These are phyloP conservation scores for Drosophila melanica DNA, from an alignment of 1,140 invertebrate species.

Conservation along the genomic window DNA sequence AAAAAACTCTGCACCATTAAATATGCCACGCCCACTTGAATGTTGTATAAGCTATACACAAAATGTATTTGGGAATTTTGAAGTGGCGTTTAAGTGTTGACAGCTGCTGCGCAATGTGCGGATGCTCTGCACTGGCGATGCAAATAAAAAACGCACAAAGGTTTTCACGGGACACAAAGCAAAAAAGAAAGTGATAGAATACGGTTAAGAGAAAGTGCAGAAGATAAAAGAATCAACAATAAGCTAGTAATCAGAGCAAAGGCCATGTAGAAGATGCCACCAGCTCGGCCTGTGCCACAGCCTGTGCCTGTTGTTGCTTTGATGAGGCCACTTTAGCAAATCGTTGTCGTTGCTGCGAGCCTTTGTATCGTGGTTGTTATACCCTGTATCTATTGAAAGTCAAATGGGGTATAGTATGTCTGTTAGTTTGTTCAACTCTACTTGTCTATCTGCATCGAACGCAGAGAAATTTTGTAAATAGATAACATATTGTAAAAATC, in stretches of 20 bases:
- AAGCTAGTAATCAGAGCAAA: constrained; percentile 43
- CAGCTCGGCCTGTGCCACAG: not conserved
- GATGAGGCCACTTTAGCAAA: constrained; percentile 77
- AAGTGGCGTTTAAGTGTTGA: constrained; percentile 30
- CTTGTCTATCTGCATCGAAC: too few relatives aligned
- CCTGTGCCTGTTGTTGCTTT: constrained; percentile 73
- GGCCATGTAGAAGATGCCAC: constrained; percentile 25
- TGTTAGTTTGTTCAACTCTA: too few relatives aligned
- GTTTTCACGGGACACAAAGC: constrained; percentile 13
- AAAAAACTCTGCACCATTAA: constrained; percentile 54
- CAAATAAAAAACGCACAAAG: constrained; percentile 43
- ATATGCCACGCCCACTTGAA: constrained; percentile 17
- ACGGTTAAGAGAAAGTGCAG: constrained; percentile 3
- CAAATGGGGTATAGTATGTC: not conserved
- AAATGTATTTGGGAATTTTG: not conserved
- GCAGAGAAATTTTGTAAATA: too few relatives aligned
- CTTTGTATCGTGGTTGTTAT: constrained; percentile 22
- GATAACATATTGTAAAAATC: too few relatives aligned
- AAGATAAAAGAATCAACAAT: constrained; percentile 40
- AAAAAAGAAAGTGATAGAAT: constrained; percentile 1
- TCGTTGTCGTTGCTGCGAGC: constrained; percentile 30
- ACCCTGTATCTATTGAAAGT: not conserved
- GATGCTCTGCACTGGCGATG: constrained; percentile 28
- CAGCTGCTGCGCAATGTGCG: constrained; percentile 5
- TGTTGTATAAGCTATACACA: too few relatives aligned